phyloP scores from a whole-genome alignment of 23 tunicate genomes.

The Halocynthia roretzi region DNA sequence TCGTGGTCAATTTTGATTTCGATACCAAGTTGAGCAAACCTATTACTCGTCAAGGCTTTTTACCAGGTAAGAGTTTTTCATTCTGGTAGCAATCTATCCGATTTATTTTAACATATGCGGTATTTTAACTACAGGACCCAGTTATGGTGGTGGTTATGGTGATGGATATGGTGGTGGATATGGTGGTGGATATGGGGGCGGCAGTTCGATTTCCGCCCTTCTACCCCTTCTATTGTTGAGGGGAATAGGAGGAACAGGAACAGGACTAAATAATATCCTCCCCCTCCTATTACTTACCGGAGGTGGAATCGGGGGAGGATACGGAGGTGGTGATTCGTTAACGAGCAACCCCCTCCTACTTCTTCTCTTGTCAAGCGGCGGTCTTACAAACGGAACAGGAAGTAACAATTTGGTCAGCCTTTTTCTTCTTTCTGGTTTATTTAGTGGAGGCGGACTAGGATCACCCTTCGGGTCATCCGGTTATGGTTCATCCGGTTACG shows the following conservation, averaged over 20 bases:
- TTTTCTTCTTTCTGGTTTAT: background rate
- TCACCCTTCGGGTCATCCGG: too few species aligned
- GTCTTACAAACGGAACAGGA: conserved; percentile 1
- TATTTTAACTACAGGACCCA: background rate
- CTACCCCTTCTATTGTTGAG: conserved; percentile 14
- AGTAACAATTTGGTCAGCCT: background rate
- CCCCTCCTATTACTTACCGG: conserved; percentile 19
- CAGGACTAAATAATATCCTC: conserved; percentile 1
- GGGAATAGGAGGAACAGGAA: background rate
- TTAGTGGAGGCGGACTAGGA: conserved; percentile 11
- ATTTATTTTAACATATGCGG: too few species aligned
- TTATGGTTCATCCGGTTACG: too few species aligned
- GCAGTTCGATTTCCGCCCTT: background rate
- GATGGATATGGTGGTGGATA: background rate
- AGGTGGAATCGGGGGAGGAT: background rate
- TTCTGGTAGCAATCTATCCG: too few species aligned
- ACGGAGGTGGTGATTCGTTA: background rate
- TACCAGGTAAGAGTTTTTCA: too few species aligned
- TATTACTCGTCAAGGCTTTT: too few species aligned
- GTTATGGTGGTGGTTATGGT: conserved; percentile 2
- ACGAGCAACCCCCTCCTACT: conserved; percentile 9
- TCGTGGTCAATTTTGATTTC: too few species aligned
- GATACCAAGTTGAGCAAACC: too few species aligned
- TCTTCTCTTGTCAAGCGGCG: background rate
- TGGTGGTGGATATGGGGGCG: background rate